Base-by-base conservation (phyloP, 2,888 invertebrate genomes). In the Timema cristinae region DNA sequence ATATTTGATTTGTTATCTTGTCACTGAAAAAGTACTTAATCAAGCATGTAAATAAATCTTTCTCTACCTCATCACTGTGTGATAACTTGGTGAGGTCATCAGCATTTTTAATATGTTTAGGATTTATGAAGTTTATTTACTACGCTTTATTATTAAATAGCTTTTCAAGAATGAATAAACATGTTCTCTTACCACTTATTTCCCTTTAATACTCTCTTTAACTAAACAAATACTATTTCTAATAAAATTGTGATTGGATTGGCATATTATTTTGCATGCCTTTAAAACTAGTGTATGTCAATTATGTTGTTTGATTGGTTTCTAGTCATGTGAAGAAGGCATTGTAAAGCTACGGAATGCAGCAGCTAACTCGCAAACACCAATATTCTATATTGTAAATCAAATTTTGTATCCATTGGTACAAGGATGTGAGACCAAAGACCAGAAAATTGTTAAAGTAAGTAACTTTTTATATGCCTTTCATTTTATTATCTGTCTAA, bases 401-500 rank as follows among this genome's bases (percentile, higher is more conserved):
- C 98, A 98, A 84, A 93, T 99, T 77, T 85, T 99, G 73, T 97
- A 97, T 83, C 98, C 98, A 0, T 86, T 99, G 76, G 94, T 98
- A 51, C 94, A 98, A 85, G 98, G 97, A 80, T 98, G 98, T 85
- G 97, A 98, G 82, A 97, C 97, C 49, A 97, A 95, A 84, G 96
- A 97, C 83, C 88, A 94, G 69, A 97, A 97, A 86, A 92, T 98
- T 78, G 95, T 97, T 69, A 93, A 93, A 89, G 94, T 94, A 83
- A 75, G 77, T 63, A 13, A 32, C 66, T 48, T 69, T 52, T 50
- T 32, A 50, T 8, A 16, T 11, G n/a, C 54, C 54, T n/a, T 54
- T 13, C 11, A n/a, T n/a, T 54, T 13, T n/a, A 13, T 54, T 11
- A 32, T 32, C 32, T 32, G 32, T 32, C 32, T 32, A 32, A 32